Evolutionary conservation across 2,888 invertebrate genomes (phyloP).

Genomic region (Tenodera sinensis): DNA sequence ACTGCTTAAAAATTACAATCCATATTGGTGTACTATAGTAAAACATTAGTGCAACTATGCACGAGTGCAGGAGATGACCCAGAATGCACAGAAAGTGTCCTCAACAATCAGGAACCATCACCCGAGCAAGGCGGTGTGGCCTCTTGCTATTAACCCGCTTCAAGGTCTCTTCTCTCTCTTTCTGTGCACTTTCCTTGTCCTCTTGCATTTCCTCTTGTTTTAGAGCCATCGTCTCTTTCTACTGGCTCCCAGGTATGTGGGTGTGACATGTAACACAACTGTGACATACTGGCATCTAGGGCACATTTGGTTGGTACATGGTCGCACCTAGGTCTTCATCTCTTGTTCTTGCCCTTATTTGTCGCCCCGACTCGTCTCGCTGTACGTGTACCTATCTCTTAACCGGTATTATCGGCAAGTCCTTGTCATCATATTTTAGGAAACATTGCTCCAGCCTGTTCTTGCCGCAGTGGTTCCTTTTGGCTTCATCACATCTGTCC

Average conservation of each 20-base stretch:
- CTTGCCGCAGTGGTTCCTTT: background rate
- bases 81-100: background rate
- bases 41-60: background rate
- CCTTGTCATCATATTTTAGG: background rate
- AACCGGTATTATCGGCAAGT: background rate
- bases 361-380: background rate
- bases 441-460: background rate
- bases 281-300: background rate
- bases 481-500: background rate
- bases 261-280: background rate
- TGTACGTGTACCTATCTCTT: background rate
- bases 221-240: background rate
- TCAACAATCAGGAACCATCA: background rate
- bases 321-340: background rate
- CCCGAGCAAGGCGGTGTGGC: background rate
- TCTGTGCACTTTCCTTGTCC: background rate
- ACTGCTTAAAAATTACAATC: too few relatives aligned
- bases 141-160: background rate
- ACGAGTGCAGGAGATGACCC: background rate
- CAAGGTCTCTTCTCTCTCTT: background rate
- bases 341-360: background rate
- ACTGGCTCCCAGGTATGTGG: background rate
- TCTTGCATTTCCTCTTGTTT: background rate
- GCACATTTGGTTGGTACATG: background rate
- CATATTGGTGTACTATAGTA: background rate